Base-by-base conservation (phyloP, 1,140 invertebrate genomes). In the Delia radicum region DNA sequence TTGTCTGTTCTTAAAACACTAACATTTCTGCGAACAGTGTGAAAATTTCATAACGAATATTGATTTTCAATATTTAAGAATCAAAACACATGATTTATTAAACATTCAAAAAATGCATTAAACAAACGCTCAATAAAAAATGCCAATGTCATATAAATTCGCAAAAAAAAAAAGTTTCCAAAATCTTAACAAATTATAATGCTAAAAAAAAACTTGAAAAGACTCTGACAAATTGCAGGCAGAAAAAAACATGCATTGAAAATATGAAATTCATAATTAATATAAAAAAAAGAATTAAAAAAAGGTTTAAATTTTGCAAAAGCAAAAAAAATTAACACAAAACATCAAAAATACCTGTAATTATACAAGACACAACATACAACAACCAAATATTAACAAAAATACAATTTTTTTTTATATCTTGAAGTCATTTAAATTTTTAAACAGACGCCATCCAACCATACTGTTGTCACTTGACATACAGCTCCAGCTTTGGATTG, bases 311-410 rank as follows among this genome's bases (percentile, higher is more conserved):
- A 69, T 18, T 33, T 29, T 29, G 15, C 29, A 33, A 63, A 63
- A 27, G 10, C 5, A n/a, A 1, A 28, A n/a, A 31, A 28, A 67
- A 69, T 33, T 4, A 2, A 69, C 15, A 69, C 21, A 18, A 69
- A 69, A 69, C 65, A 69, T 69, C 65, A 69, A 18, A 33, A 69
- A 69, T 69, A 69, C 65, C 65, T 69, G 65, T 69, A 69, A 69
- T 69, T 69, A 69, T 69, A 33, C 29, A 69, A 69, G 65, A 69
- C 65, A 69, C 24, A 31, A 37, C n/a, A n/a, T 5, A 24, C 65
- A 69, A 69, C 48, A 55, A 55, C 48, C 48, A 55, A 55, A 55
- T 55, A 55, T 55, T 55, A 55, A 55, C 18, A 55, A 55, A 55
- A 55, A 24, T 55, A 55, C 24, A 55, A 21, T 55, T 55, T 55